Conservation (phyloP, 2,797 vertebrate species). For the Selene dorsalis region DNA sequence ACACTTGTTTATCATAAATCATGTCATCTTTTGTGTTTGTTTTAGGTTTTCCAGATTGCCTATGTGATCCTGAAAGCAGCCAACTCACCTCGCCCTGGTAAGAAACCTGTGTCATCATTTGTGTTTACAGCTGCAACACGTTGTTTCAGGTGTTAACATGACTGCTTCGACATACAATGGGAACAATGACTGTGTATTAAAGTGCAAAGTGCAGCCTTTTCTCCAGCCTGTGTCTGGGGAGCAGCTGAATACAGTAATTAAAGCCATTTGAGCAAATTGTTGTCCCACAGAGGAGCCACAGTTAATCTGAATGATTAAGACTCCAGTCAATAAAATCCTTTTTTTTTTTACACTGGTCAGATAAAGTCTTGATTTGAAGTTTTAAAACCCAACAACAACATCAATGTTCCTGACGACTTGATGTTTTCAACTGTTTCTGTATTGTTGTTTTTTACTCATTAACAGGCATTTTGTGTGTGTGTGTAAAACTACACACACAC, state of each 20-base stretch:
- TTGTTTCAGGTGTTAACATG: neutral
- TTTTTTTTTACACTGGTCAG: neutral
- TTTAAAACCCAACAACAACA: neutral
- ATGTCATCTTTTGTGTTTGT: slow-evolving; percentile 18
- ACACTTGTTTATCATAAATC: neutral
- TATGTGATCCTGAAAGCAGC: slow-evolving; percentile 97
- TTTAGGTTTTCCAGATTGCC: slow-evolving; percentile 95
- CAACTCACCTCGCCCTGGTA: slow-evolving; percentile 93
- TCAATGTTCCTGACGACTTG: neutral
- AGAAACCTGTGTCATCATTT: neutral
- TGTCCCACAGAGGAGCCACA: slow-evolving; percentile 17
- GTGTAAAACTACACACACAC: neutral
- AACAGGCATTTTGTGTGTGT: neutral
- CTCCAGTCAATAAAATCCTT: slow-evolving; percentile 14
- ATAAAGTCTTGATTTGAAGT: neutral
- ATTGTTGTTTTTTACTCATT: no score
- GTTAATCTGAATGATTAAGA: slow-evolving; percentile 16
- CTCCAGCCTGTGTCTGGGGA: slow-evolving; percentile 12
- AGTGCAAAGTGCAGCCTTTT: slow-evolving; percentile 18
- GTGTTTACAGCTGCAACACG: neutral
- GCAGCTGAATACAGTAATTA: slow-evolving; percentile 24
- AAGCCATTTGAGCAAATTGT: slow-evolving; percentile 20
- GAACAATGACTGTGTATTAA: slow-evolving; percentile 31
- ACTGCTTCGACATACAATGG: slow-evolving; percentile 12
- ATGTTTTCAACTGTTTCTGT: neutral